Evolutionary conservation across 2,888 invertebrate genomes (phyloP).

Genomic region (Platerodrilus igneus): DNA sequence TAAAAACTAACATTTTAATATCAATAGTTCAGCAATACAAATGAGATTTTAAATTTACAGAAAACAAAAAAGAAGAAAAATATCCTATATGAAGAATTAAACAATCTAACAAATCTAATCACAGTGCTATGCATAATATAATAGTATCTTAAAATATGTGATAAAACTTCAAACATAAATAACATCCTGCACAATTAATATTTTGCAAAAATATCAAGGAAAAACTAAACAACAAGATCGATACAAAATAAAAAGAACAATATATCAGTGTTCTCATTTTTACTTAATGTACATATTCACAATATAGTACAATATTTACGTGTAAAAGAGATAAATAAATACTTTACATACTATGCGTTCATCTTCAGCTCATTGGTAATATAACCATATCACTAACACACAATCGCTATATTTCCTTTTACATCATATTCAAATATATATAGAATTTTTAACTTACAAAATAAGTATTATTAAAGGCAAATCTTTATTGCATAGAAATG

Average conservation of each 20-base stretch:
- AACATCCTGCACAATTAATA: constrained; percentile 31
- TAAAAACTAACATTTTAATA: constrained; percentile 41
- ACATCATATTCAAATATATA: no score
- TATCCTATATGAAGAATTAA: constrained; percentile 23
- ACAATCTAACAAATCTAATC: constrained; percentile 40
- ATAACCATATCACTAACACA: no score
- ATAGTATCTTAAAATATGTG: constrained; percentile 30
- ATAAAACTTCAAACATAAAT: constrained; percentile 39
- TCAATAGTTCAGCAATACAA: constrained; percentile 32
- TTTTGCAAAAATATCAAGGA: constrained; percentile 27
- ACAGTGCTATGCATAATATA: constrained; percentile 45
- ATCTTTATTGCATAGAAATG: no score
- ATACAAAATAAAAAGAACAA: constrained; percentile 9
- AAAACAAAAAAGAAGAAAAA: constrained; percentile 25
- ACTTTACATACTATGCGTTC: no score
- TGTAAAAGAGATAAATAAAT: constrained; percentile 19
- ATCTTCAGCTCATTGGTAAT: no score
- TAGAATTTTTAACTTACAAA: no score
- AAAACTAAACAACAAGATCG: constrained; percentile 10
- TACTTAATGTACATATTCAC: constrained; percentile 21
- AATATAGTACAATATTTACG: constrained; percentile 20
- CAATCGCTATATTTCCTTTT: no score
- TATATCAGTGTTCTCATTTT: constrained; percentile 1
- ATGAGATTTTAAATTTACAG: constrained; percentile 37
- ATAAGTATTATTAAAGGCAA: no score